Percentiles rank a stretch among this genome's conserved stretches.
These are phyloP conservation scores for Drosophila burlai DNA, from an alignment of 1,140 invertebrate species.

Conservation along the genomic window DNA sequence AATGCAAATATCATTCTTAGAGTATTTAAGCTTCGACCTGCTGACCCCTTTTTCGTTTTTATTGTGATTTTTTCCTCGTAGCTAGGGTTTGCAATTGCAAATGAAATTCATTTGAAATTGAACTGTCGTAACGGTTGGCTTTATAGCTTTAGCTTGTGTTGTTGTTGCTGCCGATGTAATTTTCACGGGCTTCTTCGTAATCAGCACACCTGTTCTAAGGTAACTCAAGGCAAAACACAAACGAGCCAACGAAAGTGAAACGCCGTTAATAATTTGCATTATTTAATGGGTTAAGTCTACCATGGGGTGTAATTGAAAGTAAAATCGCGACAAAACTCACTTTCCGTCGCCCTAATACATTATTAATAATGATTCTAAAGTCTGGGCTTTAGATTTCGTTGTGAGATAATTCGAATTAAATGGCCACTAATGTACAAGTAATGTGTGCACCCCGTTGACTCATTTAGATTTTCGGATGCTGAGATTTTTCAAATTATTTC, in stretches of 20 bases:
- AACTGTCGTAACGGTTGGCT: slow-evolving; percentile 52
- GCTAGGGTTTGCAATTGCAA: slow-evolving; percentile 65
- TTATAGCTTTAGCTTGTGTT: neutral
- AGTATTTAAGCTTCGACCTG: slow-evolving; percentile 25
- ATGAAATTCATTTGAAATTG: slow-evolving; percentile 72
- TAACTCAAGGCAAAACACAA: slow-evolving; percentile 7
- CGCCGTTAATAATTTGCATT: slow-evolving; percentile 71
- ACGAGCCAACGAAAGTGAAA: slow-evolving; percentile 73
- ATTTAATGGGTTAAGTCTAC: slow-evolving; percentile 43
- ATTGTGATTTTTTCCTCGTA: slow-evolving; percentile 18
- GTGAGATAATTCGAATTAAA: slow-evolving; percentile 25
- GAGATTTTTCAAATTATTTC: slow-evolving; percentile 37
- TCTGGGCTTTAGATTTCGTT: slow-evolving; percentile 52
- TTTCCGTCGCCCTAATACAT: slow-evolving; percentile 65
- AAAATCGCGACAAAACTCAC: slow-evolving; percentile 71
- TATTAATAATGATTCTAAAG: slow-evolving; percentile 61
- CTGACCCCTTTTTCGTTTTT: neutral
- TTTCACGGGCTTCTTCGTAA: slow-evolving; percentile 77
- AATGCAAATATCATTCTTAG: neutral
- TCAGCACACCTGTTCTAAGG: slow-evolving; percentile 73
- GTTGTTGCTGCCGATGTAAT: slow-evolving; percentile 33
- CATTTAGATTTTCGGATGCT: slow-evolving; percentile 24
- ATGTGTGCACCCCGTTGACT: slow-evolving; percentile 23
- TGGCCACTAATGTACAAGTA: slow-evolving; percentile 6
- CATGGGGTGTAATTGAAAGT: slow-evolving; percentile 60